These are phyloP conservation scores for Synergus laeviventris DNA, from an alignment of 2,888 invertebrate species.

Conservation along the genomic window DNA sequence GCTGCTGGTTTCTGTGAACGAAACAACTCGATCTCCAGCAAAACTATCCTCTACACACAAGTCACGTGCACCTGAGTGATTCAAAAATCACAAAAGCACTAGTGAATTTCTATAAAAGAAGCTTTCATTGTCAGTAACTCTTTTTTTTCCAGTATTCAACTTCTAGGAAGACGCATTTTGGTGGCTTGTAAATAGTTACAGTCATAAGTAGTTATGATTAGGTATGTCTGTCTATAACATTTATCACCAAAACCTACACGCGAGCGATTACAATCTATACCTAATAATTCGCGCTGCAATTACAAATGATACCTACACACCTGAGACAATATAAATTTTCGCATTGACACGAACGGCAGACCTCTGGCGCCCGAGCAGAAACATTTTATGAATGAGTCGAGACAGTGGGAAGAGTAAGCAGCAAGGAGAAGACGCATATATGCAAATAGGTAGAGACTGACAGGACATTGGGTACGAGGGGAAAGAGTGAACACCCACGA, in stretches of 20 bases:
- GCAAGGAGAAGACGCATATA: not conserved
- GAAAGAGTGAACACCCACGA: not conserved
- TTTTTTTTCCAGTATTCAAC: not conserved
- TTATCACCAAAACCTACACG: not conserved
- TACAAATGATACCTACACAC: not conserved
- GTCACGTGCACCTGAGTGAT: constrained; percentile 8
- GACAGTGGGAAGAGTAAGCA: not conserved
- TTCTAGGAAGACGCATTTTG: not conserved
- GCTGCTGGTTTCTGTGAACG: constrained; percentile 41
- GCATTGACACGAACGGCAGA: not conserved
- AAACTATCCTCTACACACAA: constrained; percentile 17
- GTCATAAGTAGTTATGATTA: no score
- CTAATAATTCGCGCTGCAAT: not conserved
- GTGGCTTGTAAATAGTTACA: no score
- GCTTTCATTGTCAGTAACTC: not conserved
- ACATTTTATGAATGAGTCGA: constrained; percentile 7
- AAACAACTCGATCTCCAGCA: constrained; percentile 2
- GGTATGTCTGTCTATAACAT: not conserved
- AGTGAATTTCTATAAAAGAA: not conserved
- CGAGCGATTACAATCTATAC: not conserved
- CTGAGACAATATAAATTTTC: not conserved
- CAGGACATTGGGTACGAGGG: not conserved
- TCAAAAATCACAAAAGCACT: constrained; percentile 3
- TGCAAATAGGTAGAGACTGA: not conserved
- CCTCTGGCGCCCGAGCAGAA: not conserved